phyloP scores from a whole-genome alignment of 64 coral and sea anemone species.

The Actinia equina region DNA sequence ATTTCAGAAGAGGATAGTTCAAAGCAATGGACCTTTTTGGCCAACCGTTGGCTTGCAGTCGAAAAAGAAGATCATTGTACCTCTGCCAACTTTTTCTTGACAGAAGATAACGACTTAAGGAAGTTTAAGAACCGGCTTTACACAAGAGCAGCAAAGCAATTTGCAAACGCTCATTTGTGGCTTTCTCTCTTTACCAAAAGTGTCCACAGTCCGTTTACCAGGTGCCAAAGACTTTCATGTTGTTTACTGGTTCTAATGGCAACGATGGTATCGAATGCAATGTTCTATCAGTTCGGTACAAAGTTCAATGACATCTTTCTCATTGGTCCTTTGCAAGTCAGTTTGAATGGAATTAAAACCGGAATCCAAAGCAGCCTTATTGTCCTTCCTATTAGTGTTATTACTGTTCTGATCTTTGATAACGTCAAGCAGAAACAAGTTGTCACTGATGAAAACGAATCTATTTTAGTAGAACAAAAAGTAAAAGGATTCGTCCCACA shows the following conservation, averaged over 20 bases:
- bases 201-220: slow-evolving; percentile 68
- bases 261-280: slow-evolving; percentile 84
- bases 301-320: slow-evolving; percentile 50
- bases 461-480: background rate
- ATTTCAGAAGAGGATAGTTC: background rate
- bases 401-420: slow-evolving; percentile 70
- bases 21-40: slow-evolving; percentile 42
- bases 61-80: slow-evolving; percentile 5
- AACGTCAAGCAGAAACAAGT: slow-evolving; percentile 24
- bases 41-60: slow-evolving; percentile 50
- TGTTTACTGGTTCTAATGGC: slow-evolving; percentile 68
- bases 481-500: background rate
- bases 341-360: slow-evolving; percentile 76
- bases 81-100: background rate
- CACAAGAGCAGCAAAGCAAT: slow-evolving; percentile 44
- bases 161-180: slow-evolving; percentile 46
- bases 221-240: slow-evolving; percentile 78
- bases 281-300: slow-evolving; percentile 83
- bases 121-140: slow-evolving; percentile 69
- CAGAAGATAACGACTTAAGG: background rate
- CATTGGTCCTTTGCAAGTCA: slow-evolving; percentile 74
- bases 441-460: background rate
- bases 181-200: slow-evolving; percentile 75
- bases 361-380: slow-evolving; percentile 78
- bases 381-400: slow-evolving; percentile 63